Percentiles rank a stretch among this genome's conserved stretches.
These are phyloP conservation scores for Ooceraea biroi DNA, from an alignment of 1,140 invertebrate genomes.

Conservation along the genomic window DNA sequence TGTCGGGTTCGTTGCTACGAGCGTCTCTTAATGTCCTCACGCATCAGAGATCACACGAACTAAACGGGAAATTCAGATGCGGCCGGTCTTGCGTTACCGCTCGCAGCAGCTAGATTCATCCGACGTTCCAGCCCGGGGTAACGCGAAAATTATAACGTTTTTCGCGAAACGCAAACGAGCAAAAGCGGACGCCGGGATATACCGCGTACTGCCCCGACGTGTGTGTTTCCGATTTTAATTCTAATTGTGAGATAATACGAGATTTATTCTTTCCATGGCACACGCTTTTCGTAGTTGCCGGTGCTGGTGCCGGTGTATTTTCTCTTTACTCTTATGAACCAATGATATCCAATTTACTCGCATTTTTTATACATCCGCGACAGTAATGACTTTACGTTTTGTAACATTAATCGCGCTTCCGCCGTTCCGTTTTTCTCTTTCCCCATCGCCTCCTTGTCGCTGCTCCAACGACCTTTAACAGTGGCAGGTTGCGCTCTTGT, in stretches of 20 bases:
- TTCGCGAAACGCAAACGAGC: neutral
- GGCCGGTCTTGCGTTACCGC: constrained; percentile 5
- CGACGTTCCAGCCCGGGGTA: neutral
- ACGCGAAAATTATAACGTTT: constrained; percentile 28
- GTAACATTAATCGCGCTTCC: neutral
- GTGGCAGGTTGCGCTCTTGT: constrained; percentile 26
- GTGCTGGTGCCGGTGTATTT: too few relatives aligned
- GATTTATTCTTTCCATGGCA: too few relatives aligned
- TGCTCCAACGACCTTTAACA: neutral
- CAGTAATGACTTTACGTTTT: neutral
- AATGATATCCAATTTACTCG: neutral
- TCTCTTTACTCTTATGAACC: neutral
- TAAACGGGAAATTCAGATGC: constrained; percentile 35
- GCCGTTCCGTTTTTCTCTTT: neutral
- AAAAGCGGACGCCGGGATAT: neutral
- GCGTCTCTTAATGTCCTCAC: constrained; percentile 38
- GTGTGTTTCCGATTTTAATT: too few relatives aligned
- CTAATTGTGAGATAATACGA: too few relatives aligned
- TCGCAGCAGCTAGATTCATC: neutral
- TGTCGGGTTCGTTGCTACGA: constrained; percentile 51
- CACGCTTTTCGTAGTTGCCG: too few relatives aligned
- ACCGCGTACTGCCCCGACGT: too few relatives aligned
- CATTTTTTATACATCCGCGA: neutral
- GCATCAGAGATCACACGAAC: constrained; percentile 48
- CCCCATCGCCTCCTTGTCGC: neutral